A percentile compares a stretch with the other conserved stretches of the same genome.
Conservation (phyloP, 1,140 invertebrate species). For the Lasaia peninsularis region DNA sequence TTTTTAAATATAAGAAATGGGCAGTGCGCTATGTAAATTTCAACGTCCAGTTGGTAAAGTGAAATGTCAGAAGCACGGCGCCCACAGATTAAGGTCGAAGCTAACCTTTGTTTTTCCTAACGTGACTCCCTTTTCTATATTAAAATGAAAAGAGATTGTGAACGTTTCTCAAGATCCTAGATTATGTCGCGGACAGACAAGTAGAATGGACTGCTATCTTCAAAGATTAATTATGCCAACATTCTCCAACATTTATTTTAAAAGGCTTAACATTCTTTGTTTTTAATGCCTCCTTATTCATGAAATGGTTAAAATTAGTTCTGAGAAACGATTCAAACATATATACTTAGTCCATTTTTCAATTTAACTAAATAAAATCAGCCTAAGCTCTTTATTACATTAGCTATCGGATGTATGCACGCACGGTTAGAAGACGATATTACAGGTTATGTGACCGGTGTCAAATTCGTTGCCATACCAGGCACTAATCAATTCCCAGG, state of each 20-base stretch:
- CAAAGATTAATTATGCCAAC: conserved; percentile 30
- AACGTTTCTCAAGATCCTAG: conserved; percentile 37
- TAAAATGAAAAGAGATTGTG: conserved; percentile 30
- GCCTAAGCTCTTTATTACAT: too few relatives aligned
- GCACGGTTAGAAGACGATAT: too few relatives aligned
- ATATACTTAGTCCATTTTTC: too few relatives aligned
- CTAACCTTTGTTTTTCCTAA: conserved; percentile 20
- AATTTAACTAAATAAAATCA: too few relatives aligned
- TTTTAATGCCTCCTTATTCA: not conserved
- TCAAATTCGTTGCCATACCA: too few relatives aligned
- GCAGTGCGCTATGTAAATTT: too few relatives aligned
- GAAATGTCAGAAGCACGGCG: not conserved
- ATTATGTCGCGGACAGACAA: conserved; percentile 31
- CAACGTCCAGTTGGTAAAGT: not conserved
- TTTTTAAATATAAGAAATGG: too few relatives aligned
- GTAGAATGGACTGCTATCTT: conserved; percentile 22
- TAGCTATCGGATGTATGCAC: too few relatives aligned
- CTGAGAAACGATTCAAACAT: too few relatives aligned
- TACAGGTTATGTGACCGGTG: too few relatives aligned
- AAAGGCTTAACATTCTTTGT: conserved; percentile 5
- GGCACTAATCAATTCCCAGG: too few relatives aligned
- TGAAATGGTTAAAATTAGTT: too few relatives aligned
- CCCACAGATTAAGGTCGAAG: conserved; percentile 12
- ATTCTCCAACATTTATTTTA: not conserved
- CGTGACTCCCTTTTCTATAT: conserved; percentile 21